Conservation (phyloP, 2,797 vertebrate genomes). For the Leuciscus waleckii region DNA sequence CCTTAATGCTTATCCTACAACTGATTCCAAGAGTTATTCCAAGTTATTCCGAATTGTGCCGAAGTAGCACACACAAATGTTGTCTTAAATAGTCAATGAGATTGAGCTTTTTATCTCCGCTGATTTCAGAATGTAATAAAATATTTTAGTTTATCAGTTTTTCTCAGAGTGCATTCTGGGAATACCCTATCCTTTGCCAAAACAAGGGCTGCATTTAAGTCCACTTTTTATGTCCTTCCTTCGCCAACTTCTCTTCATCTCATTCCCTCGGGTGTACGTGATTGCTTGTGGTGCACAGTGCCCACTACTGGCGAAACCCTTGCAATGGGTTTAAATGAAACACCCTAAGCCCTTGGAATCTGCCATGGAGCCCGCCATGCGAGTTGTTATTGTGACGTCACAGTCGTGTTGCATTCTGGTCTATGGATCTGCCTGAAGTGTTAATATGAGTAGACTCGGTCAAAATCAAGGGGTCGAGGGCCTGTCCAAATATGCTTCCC, state of each 20-base stretch:
- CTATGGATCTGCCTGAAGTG: background rate
- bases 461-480: background rate
- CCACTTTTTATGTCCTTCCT: background rate
- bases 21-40: background rate
- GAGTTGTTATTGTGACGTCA: background rate
- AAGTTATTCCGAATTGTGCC: background rate
- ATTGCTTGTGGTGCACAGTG: background rate
- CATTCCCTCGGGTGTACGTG: background rate
- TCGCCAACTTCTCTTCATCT: background rate
- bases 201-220: conserved; percentile 1
- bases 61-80: background rate
- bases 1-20: too few relatives aligned
- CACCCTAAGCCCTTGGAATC: background rate
- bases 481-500: background rate
- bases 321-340: background rate
- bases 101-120: background rate
- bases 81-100: background rate
- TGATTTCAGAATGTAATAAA: background rate
- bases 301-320: background rate
- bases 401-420: background rate
- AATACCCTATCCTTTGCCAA: background rate
- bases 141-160: background rate
- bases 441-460: background rate
- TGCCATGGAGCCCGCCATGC: background rate
- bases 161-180: conserved; percentile 4